Evolutionary conservation across 1,140 invertebrate genomes (phyloP).

Genomic region (Pseudomyrmex flavicornis): DNA sequence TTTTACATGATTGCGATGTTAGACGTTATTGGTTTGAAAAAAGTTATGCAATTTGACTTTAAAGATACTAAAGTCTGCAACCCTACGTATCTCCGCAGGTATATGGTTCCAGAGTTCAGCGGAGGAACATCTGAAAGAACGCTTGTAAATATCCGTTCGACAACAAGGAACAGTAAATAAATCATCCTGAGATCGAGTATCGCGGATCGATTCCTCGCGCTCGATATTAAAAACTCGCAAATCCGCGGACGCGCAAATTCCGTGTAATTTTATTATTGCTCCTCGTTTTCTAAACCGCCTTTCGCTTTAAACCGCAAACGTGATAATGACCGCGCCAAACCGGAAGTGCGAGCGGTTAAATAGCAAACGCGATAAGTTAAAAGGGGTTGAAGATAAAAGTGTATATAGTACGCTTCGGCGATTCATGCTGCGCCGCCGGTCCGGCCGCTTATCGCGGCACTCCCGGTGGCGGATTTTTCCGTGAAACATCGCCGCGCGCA

Average conservation of each 20-base stretch:
- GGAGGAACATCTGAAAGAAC: no score
- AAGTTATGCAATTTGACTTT: no score
- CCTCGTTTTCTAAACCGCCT: neutral
- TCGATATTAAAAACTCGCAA: no score
- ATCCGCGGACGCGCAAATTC: neutral
- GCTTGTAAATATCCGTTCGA: no score
- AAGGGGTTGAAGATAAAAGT: neutral
- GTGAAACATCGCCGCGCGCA: neutral
- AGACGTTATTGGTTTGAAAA: no score
- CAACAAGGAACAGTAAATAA: no score
- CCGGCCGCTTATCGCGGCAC: conserved; percentile 12
- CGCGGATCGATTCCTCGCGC: no score
- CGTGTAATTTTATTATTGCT: neutral
- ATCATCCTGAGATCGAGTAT: no score
- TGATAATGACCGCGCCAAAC: conserved; percentile 1
- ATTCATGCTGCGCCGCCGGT: neutral
- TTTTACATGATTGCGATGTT: no score
- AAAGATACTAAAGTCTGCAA: no score
- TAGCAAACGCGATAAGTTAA: neutral
- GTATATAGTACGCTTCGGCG: neutral
- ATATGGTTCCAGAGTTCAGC: no score
- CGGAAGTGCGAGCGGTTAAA: neutral
- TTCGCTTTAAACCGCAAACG: neutral
- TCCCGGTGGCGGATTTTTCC: neutral
- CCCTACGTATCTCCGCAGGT: no score